phyloP scores from a whole-genome alignment of 2,888 invertebrate species.

The Halocaridina rubra region DNA sequence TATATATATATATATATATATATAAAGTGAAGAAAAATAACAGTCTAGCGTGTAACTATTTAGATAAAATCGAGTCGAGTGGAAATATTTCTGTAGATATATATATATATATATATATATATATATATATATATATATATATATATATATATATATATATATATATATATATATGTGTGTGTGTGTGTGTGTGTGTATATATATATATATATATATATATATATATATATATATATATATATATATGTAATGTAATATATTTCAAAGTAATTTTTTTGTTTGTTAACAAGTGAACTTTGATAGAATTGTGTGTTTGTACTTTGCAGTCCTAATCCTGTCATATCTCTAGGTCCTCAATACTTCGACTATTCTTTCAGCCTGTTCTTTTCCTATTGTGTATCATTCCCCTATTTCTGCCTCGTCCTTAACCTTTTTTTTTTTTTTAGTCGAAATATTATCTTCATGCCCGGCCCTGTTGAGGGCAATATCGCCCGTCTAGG shows the following conservation, averaged over 20 bases:
- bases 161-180: slow-evolving; percentile 3
- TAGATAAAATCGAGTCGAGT: too few relatives aligned
- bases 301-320: not conserved
- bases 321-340: not conserved
- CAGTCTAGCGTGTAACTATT: too few relatives aligned
- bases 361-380: too few relatives aligned
- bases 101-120: not conserved
- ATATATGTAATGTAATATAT: not conserved
- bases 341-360: too few relatives aligned
- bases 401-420: too few relatives aligned
- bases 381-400: too few relatives aligned
- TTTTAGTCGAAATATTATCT: too few relatives aligned
- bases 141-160: slow-evolving; percentile 7
- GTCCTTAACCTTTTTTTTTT: too few relatives aligned
- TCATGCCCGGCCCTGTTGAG: too few relatives aligned
- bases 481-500: too few relatives aligned
- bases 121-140: not conserved
- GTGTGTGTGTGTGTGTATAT: not conserved
- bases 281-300: not conserved
- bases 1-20: not conserved
- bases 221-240: not conserved
- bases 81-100: not conserved
- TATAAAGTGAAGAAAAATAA: too few relatives aligned
- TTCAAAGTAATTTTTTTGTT: not conserved
- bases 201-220: not conserved